Conservation (phyloP, 2,888 invertebrate species). For the Cryptus armator region DNA sequence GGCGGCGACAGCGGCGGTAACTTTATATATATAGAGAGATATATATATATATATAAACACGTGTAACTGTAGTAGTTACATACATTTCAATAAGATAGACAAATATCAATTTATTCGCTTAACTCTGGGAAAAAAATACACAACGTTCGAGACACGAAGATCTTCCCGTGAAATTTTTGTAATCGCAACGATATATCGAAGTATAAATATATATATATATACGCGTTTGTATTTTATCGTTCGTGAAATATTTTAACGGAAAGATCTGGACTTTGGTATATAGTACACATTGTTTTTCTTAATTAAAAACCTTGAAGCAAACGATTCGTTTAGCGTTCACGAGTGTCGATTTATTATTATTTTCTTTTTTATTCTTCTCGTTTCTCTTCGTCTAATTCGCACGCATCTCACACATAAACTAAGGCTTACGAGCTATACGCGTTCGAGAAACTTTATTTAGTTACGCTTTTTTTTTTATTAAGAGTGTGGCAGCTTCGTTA, state of each 20-base stretch:
- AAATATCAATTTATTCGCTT: conserved; percentile 54
- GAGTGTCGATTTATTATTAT: conserved; percentile 2
- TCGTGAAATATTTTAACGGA: conserved; percentile 16
- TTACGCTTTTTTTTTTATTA: conserved; percentile 42
- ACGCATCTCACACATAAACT: conserved; percentile 28
- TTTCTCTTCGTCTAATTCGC: neutral
- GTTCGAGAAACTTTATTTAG: conserved; percentile 22
- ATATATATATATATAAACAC: too few species aligned
- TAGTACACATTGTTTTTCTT: conserved; percentile 26
- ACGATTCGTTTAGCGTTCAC: conserved; percentile 11
- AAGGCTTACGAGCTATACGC: conserved; percentile 45
- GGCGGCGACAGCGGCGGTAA: too few species aligned
- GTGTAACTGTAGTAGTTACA: neutral
- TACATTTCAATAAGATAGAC: conserved; percentile 32
- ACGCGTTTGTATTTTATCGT: conserved; percentile 28
- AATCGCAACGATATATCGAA: conserved; percentile 30
- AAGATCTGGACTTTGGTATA: conserved; percentile 52
- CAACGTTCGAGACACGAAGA: conserved; percentile 43
- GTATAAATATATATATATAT: conserved; percentile 37
- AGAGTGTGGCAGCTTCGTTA: conserved; percentile 66
- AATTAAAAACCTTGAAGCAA: conserved; percentile 21
- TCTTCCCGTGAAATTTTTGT: conserved; percentile 3
- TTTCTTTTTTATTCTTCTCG: neutral
- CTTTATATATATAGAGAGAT: too few species aligned
- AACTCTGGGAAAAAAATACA: conserved; percentile 44